These are phyloP conservation scores for Metallyticus violacea DNA, from an alignment of 2,888 invertebrate species.

Conservation along the genomic window DNA sequence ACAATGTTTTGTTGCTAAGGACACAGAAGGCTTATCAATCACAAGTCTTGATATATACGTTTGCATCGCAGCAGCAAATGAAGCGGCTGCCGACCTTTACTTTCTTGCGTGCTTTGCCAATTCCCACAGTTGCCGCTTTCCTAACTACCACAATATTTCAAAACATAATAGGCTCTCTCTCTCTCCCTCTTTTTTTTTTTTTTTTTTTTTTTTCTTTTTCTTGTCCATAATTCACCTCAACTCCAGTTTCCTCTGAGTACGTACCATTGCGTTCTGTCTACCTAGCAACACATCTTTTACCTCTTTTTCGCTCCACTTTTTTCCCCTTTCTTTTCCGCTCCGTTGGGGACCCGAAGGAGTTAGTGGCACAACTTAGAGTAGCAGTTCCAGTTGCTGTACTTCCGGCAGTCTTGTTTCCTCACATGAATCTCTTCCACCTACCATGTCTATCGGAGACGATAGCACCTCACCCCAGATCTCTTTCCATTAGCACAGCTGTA, in stretches of 20 bases:
- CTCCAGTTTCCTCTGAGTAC: not conserved
- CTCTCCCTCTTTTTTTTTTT: too few relatives aligned
- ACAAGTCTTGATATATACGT: not conserved
- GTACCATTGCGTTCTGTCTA: not conserved
- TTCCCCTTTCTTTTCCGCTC: not conserved
- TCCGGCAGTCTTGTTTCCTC: not conserved
- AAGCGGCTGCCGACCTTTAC: not conserved
- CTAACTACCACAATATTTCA: not conserved
- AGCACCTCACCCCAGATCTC: not conserved
- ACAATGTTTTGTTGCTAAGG: not conserved
- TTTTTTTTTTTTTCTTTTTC: not conserved
- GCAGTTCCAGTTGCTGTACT: not conserved
- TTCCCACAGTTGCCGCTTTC: not conserved
- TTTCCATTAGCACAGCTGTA: not conserved
- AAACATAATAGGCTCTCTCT: not conserved
- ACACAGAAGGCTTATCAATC: not conserved
- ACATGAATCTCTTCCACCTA: too few relatives aligned
- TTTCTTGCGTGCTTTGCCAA: not conserved
- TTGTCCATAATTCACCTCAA: not conserved
- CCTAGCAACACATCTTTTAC: not conserved
- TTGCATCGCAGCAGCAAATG: not conserved
- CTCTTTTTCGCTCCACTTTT: not conserved
- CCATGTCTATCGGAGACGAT: not conserved
- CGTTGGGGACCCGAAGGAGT: not conserved
- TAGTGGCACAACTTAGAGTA: too few relatives aligned